phyloP scores from a whole-genome alignment of 2,888 invertebrate species.

The Diogma glabrata region DNA sequence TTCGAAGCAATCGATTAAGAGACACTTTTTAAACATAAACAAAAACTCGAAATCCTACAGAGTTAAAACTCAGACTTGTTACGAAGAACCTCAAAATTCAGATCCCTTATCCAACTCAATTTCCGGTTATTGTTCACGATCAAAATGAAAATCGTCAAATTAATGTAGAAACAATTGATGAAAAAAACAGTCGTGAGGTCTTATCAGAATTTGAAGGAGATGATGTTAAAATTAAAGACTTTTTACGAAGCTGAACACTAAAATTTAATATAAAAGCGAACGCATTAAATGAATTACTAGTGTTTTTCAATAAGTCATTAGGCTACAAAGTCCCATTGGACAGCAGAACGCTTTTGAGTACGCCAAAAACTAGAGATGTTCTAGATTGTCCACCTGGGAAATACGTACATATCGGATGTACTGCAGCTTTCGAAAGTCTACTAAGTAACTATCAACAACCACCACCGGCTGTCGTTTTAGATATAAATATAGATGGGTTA shows the following conservation, averaged over 20 bases:
- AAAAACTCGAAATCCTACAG: neutral
- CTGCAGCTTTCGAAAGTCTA: neutral
- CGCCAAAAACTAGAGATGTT: neutral
- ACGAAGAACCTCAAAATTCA: conserved; percentile 3
- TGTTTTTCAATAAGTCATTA: neutral
- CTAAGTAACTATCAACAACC: neutral
- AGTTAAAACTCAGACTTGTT: conserved; percentile 1
- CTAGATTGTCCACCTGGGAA: neutral
- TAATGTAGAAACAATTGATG: neutral
- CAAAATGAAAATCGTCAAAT: neutral
- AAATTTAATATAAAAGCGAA: conserved; percentile 1
- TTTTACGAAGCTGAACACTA: neutral
- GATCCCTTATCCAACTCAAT: neutral
- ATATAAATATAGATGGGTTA: no score
- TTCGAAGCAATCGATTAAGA: conserved; percentile 1
- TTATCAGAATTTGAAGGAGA: conserved; percentile 1
- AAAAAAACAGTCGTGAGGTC: neutral
- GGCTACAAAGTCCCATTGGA: neutral
- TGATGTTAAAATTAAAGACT: neutral
- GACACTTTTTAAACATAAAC: neutral
- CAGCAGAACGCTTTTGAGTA: neutral
- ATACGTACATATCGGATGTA: neutral
- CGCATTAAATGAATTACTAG: no score
- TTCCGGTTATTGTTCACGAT: neutral
- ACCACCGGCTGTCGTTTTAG: neutral